phyloP scores from a whole-genome alignment of 2,888 invertebrate genomes.

The Ophion ventricosus region DNA sequence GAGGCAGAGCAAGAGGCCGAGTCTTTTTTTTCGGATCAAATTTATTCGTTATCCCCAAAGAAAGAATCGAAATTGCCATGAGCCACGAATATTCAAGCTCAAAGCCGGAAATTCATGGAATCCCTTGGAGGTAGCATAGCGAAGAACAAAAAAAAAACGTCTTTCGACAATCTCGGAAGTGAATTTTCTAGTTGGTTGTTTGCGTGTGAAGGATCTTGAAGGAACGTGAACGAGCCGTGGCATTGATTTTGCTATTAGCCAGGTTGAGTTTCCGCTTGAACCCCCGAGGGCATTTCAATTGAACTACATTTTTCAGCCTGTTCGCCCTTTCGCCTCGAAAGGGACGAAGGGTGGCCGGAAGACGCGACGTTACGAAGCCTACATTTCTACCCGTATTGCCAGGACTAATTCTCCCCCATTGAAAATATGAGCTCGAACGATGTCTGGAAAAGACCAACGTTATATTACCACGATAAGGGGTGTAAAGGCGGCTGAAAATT shows the following conservation, averaged over 20 bases:
- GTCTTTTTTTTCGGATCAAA: slow-evolving; percentile 26
- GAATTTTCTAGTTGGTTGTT: slow-evolving; percentile 68
- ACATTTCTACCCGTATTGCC: slow-evolving; percentile 37
- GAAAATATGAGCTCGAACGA: slow-evolving; percentile 27
- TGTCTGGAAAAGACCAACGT: slow-evolving; percentile 37
- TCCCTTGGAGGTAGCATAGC: slow-evolving; percentile 16
- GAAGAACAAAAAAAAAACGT: slow-evolving; percentile 48
- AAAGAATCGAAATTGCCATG: slow-evolving; percentile 29
- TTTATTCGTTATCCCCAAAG: slow-evolving; percentile 9
- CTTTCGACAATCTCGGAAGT: slow-evolving; percentile 60
- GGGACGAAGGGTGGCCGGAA: slow-evolving; percentile 6
- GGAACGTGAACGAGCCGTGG: slow-evolving; percentile 66
- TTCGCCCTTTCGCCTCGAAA: neutral
- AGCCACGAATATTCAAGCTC: slow-evolving; percentile 39
- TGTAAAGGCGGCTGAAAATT: slow-evolving; percentile 60
- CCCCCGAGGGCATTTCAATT: slow-evolving; percentile 68
- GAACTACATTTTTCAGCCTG: slow-evolving; percentile 60
- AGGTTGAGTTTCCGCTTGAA: slow-evolving; percentile 70
- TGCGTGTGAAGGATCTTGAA: slow-evolving; percentile 69
- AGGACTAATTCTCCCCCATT: slow-evolving; percentile 27
- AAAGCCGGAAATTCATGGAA: slow-evolving; percentile 58
- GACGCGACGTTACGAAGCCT: slow-evolving; percentile 12
- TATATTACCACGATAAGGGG: slow-evolving; percentile 64
- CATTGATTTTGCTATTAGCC: slow-evolving; percentile 80
- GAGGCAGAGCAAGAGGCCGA: neutral